phyloP scores from a whole-genome alignment of 1,140 invertebrate species.

The Sinella curviseta region DNA sequence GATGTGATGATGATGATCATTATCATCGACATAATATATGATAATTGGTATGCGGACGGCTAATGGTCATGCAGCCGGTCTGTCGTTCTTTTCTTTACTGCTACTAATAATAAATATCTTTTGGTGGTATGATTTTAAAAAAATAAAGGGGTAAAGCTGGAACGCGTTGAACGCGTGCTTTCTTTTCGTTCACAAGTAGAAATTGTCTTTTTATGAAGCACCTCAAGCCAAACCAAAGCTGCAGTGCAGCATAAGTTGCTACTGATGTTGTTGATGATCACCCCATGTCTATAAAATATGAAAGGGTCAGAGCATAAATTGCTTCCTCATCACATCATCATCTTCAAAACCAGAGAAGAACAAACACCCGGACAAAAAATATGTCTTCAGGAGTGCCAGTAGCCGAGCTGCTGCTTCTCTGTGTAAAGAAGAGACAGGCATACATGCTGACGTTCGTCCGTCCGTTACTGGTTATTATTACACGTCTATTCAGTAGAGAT shows the following conservation, averaged over 20 bases:
- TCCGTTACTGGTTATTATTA: not conserved
- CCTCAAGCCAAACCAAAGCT: constrained; percentile 23
- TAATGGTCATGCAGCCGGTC: constrained; percentile 13
- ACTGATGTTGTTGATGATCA: not conserved
- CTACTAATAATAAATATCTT: not conserved
- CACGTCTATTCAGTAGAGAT: not conserved
- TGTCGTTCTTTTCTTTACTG: not conserved
- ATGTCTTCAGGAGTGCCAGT: constrained; percentile 1
- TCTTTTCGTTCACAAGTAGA: not conserved
- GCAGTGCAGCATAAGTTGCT: not conserved
- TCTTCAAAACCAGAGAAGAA: not conserved
- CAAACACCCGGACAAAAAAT: not conserved
- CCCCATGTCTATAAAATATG: not conserved
- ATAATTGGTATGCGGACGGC: constrained; percentile 17
- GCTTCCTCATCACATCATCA: not conserved
- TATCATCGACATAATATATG: not conserved
- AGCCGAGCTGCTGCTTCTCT: not conserved
- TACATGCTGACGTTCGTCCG: not conserved
- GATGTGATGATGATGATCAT: not conserved
- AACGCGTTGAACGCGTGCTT: constrained; percentile 17
- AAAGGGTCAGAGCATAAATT: constrained; percentile 16
- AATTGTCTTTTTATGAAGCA: constrained; percentile 19
- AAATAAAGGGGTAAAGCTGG: not conserved
- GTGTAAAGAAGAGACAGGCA: not conserved
- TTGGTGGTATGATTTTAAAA: not conserved